A percentile compares a stretch with the other conserved stretches of the same genome.
Conservation (phyloP, 1,140 invertebrate genomes). For the Lamellibrachia luymesi region DNA sequence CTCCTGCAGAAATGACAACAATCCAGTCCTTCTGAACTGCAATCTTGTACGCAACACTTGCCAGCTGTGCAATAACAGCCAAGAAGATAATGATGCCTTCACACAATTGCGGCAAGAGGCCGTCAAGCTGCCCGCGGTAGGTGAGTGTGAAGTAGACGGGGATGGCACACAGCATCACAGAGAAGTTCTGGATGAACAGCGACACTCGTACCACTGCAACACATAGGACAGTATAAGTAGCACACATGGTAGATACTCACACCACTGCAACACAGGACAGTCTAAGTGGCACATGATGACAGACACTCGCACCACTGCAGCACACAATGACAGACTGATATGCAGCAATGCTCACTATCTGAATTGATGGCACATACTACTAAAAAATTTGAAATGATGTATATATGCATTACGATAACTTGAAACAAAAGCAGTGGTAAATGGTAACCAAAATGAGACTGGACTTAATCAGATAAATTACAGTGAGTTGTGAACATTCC, state of each 20-base stretch:
- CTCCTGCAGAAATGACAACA: slow-evolving; percentile 50
- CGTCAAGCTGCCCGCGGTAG: not conserved
- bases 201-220: slow-evolving; percentile 25
- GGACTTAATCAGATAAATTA: not conserved
- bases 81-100: slow-evolving; percentile 46
- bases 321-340: not conserved
- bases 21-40: slow-evolving; percentile 60
- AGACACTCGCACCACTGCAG: not conserved
- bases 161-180: slow-evolving; percentile 24
- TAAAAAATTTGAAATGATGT: no score
- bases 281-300: not conserved
- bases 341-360: not conserved
- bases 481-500: not conserved
- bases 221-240: not conserved
- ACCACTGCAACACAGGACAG: not conserved
- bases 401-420: no score
- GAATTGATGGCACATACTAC: no score
- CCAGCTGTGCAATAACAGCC: slow-evolving; percentile 46
- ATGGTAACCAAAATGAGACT: not conserved
- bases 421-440: no score
- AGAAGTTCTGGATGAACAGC: slow-evolving; percentile 28
- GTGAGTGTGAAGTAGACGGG: slow-evolving; percentile 20
- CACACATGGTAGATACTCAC: not conserved
- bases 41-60: slow-evolving; percentile 54
- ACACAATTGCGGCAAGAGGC: slow-evolving; percentile 10